phyloP scores from a whole-genome alignment of 2,888 invertebrate species.

The Aleiodes testaceus region DNA sequence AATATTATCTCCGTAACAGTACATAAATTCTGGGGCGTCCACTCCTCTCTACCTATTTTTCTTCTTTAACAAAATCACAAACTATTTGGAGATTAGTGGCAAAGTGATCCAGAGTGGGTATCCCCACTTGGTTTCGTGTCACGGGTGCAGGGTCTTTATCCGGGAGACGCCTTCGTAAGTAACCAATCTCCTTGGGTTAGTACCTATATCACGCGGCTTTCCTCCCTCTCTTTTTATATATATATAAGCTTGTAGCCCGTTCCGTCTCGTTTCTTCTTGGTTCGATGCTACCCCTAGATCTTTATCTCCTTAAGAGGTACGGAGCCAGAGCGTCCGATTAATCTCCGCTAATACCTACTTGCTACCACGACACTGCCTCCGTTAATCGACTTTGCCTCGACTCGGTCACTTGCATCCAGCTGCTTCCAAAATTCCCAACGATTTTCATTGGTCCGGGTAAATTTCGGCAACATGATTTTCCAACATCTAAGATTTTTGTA shows the following conservation, averaged over 20 bases:
- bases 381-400: constrained; percentile 56
- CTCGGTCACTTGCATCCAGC: constrained; percentile 51
- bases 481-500: too few species aligned
- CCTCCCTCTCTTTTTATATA: constrained; percentile 9
- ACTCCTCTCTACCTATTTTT: background rate
- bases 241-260: constrained; percentile 40
- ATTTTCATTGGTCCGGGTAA: background rate
- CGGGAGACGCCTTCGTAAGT: constrained; percentile 55
- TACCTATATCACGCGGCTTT: constrained; percentile 35
- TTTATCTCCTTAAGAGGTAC: constrained; percentile 43
- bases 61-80: background rate
- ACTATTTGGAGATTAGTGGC: constrained; percentile 14
- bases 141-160: constrained; percentile 20
- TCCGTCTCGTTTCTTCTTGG: constrained; percentile 50
- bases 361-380: constrained; percentile 57
- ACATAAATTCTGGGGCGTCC: too few species aligned
- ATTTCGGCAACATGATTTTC: background rate
- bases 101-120: background rate
- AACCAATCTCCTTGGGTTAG: constrained; percentile 59
- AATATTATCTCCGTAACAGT: too few species aligned
- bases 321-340: constrained; percentile 60
- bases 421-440: constrained; percentile 8
- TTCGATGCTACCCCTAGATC: constrained; percentile 43
- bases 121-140: constrained; percentile 3
- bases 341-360: constrained; percentile 67